Conservation (phyloP, 1,140 invertebrate species). For the Glossosoma conforme region DNA sequence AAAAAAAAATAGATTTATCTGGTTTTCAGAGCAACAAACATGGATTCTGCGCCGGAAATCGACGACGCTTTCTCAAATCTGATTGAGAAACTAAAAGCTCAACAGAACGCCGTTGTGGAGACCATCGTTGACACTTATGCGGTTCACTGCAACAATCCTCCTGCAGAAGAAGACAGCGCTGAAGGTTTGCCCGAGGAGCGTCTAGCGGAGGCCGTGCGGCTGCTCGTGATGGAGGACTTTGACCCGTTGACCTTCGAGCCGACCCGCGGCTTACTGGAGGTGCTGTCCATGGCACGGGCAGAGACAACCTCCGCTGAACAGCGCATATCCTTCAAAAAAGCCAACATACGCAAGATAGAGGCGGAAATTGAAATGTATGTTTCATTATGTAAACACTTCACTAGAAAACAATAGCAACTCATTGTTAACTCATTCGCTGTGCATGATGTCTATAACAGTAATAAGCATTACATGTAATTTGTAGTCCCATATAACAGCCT, state of each 20-base stretch:
- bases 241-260: constrained; percentile 24
- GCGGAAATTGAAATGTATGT: constrained; percentile 41
- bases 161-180: not conserved
- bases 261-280: constrained; percentile 20
- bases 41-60: not conserved
- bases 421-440: not conserved
- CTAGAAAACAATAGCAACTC: constrained; percentile 1
- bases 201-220: constrained; percentile 10
- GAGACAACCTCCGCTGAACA: constrained; percentile 39
- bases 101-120: constrained; percentile 15
- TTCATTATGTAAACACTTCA: constrained; percentile 2
- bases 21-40: too few species aligned
- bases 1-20: too few species aligned
- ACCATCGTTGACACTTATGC: constrained; percentile 14
- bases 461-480: too few species aligned
- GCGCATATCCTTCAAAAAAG: constrained; percentile 38
- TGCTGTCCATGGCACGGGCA: constrained; percentile 31
- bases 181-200: not conserved
- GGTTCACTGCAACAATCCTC: constrained; percentile 15
- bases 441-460: too few species aligned
- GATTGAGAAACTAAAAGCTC: constrained; percentile 9
- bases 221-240: constrained; percentile 19
- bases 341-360: constrained; percentile 37
- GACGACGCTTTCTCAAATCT: constrained; percentile 8
- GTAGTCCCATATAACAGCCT: too few species aligned